phyloP scores from a whole-genome alignment of 2,797 vertebrate species.

The Meda fulgida region DNA sequence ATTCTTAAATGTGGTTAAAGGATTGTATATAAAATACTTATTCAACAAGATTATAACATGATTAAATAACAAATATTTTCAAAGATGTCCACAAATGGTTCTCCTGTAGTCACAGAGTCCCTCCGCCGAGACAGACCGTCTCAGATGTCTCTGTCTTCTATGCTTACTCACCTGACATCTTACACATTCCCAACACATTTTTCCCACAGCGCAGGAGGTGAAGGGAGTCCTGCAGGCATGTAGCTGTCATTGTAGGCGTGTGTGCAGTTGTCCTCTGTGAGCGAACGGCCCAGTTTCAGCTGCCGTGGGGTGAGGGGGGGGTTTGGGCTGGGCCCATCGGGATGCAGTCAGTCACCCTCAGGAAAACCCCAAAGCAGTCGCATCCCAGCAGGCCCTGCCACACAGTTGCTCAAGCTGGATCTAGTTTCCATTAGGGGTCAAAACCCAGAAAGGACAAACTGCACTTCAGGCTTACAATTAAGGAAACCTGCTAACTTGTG shows the following conservation, averaged over 20 bases:
- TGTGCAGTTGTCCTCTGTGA: constrained; percentile 84
- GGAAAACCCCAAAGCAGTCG: constrained; percentile 19
- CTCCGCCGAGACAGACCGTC: neutral
- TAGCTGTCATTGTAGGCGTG: constrained; percentile 63
- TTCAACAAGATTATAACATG: neutral
- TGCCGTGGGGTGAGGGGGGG: constrained; percentile 70
- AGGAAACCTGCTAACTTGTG: neutral
- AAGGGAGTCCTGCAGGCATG: constrained; percentile 54
- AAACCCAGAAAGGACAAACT: neutral
- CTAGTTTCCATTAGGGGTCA: constrained; percentile 4
- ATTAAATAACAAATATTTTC: neutral
- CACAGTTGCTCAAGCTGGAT: constrained; percentile 41
- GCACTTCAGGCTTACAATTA: neutral
- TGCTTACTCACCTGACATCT: constrained; percentile 51
- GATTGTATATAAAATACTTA: neutral
- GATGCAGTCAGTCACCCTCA: constrained; percentile 64
- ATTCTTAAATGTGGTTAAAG: neutral
- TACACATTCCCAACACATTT: constrained; percentile 10
- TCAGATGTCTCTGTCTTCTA: neutral
- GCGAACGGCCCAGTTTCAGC: constrained; percentile 81
- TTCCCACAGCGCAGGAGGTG: constrained; percentile 46
- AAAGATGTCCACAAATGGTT: neutral
- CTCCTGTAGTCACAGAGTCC: neutral
- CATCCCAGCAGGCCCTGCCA: constrained; percentile 27
- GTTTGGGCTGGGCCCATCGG: constrained; percentile 63